Evolutionary conservation across 2,797 vertebrate species (phyloP).

Genomic region (Neoniphon sammara): DNA sequence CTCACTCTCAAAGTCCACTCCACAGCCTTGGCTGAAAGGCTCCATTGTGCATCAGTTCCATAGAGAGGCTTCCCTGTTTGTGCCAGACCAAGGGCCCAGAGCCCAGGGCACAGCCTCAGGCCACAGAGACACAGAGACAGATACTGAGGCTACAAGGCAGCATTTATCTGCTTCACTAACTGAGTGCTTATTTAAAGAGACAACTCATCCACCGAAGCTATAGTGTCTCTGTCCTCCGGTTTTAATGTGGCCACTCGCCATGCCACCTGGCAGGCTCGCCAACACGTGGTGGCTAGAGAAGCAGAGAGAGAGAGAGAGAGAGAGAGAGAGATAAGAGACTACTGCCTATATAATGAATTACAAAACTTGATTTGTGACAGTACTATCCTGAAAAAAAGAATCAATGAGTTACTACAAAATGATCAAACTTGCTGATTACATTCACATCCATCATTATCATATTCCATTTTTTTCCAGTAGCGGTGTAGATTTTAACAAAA

Average conservation of each 20-base stretch:
- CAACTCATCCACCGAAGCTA: constrained; percentile 48
- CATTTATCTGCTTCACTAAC: constrained; percentile 70
- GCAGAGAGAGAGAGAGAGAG: not conserved
- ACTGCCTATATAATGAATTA: not conserved
- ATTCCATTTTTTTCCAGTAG: not conserved
- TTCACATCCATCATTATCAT: too few species aligned
- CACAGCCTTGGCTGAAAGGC: constrained; percentile 64
- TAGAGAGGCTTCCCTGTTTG: constrained; percentile 70
- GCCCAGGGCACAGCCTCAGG: constrained; percentile 33
- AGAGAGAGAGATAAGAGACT: not conserved
- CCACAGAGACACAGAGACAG: constrained; percentile 45
- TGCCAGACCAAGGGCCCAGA: constrained; percentile 41
- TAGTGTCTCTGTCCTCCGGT: constrained; percentile 25
- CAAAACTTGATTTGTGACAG: not conserved
- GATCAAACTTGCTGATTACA: not conserved
- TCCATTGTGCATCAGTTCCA: constrained; percentile 67
- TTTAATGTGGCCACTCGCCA: constrained; percentile 38
- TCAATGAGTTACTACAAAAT: not conserved
- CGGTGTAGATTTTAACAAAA: not conserved
- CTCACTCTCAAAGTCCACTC: constrained; percentile 42
- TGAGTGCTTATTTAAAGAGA: constrained; percentile 52
- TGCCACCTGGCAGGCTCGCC: constrained; percentile 49
- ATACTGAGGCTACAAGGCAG: constrained; percentile 63
- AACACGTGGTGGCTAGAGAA: constrained; percentile 22
- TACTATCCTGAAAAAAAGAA: not conserved